phyloP scores from a whole-genome alignment of 2,888 invertebrate genomes.

The Metalampra italica region DNA sequence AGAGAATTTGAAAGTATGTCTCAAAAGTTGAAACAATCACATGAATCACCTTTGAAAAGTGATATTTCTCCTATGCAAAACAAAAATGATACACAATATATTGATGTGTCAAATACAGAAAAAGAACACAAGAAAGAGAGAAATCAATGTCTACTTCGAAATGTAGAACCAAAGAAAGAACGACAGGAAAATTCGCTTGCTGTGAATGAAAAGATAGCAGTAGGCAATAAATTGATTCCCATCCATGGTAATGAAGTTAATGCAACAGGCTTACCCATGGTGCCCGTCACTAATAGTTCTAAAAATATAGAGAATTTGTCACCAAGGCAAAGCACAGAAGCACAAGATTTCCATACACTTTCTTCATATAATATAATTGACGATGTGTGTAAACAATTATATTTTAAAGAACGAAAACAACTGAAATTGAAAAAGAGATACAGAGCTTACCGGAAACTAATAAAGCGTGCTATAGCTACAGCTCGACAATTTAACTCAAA shows the following conservation, averaged over 20 bases:
- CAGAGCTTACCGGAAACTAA: constrained; percentile 10
- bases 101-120: background rate
- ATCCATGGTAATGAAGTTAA: too few relatives aligned
- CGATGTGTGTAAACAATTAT: constrained; percentile 4
- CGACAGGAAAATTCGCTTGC: too few relatives aligned
- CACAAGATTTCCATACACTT: background rate
- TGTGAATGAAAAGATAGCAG: too few relatives aligned
- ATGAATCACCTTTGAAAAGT: constrained; percentile 6
- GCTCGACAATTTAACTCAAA: constrained; percentile 5
- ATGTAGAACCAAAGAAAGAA: too few relatives aligned
- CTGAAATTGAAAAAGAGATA: constrained; percentile 5
- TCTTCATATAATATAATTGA: constrained; percentile 1
- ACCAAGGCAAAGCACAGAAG: background rate
- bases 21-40: constrained; percentile 25
- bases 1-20: constrained; percentile 38
- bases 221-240: too few relatives aligned
- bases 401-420: background rate
- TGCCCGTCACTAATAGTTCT: too few relatives aligned
- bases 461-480: constrained; percentile 9
- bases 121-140: background rate
- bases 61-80: background rate
- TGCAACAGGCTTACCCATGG: too few relatives aligned
- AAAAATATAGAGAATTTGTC: background rate
- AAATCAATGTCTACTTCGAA: too few relatives aligned
- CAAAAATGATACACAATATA: background rate